A percentile compares a stretch with the other conserved stretches of the same genome.
These are phyloP conservation scores for Ptycholaimellus sp. DNA, from an alignment of 2,888 invertebrate species.

Conservation along the genomic window DNA sequence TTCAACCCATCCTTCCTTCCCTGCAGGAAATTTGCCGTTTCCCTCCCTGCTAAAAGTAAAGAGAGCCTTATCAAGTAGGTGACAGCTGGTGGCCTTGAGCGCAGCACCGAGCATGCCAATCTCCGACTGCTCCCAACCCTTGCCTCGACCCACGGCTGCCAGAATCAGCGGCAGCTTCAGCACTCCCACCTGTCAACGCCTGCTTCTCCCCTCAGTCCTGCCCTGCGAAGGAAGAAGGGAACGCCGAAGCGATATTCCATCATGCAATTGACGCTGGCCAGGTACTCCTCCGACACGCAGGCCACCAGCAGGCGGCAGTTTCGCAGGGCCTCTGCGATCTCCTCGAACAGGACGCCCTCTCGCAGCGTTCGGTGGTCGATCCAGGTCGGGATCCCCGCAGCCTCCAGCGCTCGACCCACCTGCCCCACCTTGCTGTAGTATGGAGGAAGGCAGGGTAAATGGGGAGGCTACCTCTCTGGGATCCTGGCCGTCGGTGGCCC, in stretches of 20 bases:
- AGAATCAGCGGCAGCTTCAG: slow-evolving; percentile 2
- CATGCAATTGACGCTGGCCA: slow-evolving; percentile 1
- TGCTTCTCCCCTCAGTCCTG: too few species aligned
- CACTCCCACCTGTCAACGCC: too few species aligned
- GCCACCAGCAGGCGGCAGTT: slow-evolving; percentile 19
- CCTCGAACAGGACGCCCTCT: slow-evolving; percentile 22
- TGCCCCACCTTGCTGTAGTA: too few species aligned
- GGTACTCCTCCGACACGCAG: slow-evolving; percentile 21
- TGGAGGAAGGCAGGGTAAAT: too few species aligned
- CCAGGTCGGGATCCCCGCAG: slow-evolving; percentile 22
- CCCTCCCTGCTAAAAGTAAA: too few species aligned
- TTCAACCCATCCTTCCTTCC: too few species aligned
- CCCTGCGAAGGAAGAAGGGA: too few species aligned
- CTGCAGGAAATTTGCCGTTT: too few species aligned
- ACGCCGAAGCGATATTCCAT: slow-evolving; percentile 1
- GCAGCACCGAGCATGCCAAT: slow-evolving; percentile 2
- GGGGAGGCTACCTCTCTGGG: slow-evolving; percentile 23
- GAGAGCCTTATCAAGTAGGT: too few species aligned
- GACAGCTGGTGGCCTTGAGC: too few species aligned
- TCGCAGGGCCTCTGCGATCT: slow-evolving; percentile 23
- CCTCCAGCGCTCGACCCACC: not conserved
- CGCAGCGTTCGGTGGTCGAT: slow-evolving; percentile 25
- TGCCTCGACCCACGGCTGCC: not conserved
- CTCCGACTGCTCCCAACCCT: not conserved
- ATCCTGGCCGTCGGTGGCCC: slow-evolving; percentile 23